Evolutionary conservation across 1,140 invertebrate species (phyloP).

Genomic region (Bursaphelenchus mucronatus): DNA sequence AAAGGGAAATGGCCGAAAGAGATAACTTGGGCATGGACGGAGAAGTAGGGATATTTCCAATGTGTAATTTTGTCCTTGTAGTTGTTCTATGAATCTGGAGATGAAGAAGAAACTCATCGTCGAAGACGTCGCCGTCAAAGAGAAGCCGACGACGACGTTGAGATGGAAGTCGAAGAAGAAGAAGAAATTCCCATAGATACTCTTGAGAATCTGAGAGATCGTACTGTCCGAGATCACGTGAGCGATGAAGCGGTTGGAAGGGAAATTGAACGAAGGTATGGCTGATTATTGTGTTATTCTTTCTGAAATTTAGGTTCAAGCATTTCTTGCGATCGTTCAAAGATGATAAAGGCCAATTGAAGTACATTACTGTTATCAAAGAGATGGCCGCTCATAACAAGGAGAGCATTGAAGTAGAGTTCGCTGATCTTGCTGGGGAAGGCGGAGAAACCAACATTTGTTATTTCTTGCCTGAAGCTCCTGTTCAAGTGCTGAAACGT

Average conservation of each 20-base stretch:
- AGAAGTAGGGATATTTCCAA: constrained; percentile 23
- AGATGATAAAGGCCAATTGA: constrained; percentile 39
- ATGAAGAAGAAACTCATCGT: constrained; percentile 71
- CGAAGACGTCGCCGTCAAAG: constrained; percentile 76
- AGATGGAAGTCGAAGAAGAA: constrained; percentile 70
- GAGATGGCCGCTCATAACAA: constrained; percentile 65
- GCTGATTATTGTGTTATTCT: constrained; percentile 7
- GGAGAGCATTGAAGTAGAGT: constrained; percentile 86
- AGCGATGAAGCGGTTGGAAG: constrained; percentile 87
- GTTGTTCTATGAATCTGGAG: constrained; percentile 68
- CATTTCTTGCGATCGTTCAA: constrained; percentile 54
- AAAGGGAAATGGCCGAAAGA: constrained; percentile 76
- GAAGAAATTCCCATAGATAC: constrained; percentile 70
- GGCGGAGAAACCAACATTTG: constrained; percentile 79
- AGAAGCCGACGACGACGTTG: constrained; percentile 69
- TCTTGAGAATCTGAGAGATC: constrained; percentile 76
- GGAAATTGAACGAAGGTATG: constrained; percentile 90
- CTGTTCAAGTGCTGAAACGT: constrained; percentile 70
- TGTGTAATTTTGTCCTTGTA: constrained; percentile 35
- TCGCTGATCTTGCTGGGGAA: constrained; percentile 78
- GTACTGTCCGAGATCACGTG: constrained; percentile 89
- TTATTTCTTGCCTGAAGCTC: constrained; percentile 93
- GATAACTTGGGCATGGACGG: constrained; percentile 65
- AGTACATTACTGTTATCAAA: constrained; percentile 52
- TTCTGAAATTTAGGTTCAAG: constrained; percentile 43